Conservation (phyloP, 1,140 invertebrate genomes). For the Laodelphax striatellus region DNA sequence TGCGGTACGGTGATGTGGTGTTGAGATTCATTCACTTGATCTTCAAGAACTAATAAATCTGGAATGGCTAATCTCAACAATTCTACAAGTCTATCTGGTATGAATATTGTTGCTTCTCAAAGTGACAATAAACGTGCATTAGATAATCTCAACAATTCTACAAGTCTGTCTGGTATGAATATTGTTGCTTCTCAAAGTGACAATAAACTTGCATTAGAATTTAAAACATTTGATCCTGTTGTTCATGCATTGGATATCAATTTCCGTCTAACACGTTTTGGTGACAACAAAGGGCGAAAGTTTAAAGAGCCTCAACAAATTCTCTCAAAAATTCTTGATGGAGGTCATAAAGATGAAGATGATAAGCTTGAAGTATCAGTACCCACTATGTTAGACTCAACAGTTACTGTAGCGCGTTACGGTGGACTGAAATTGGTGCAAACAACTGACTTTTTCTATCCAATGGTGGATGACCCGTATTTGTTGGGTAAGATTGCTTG, state of each 20-base stretch:
- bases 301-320: constrained; percentile 98
- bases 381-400: constrained; percentile 71
- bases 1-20: too few species aligned
- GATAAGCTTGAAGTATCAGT: constrained; percentile 68
- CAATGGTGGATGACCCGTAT: constrained; percentile 95
- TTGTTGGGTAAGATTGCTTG: constrained; percentile 95
- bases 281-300: constrained; percentile 96
- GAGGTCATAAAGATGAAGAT: constrained; percentile 77
- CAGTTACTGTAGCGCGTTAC: constrained; percentile 80
- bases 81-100: too few species aligned
- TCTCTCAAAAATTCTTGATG: constrained; percentile 88
- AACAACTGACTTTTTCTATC: constrained; percentile 98
- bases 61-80: too few species aligned
- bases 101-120: too few species aligned
- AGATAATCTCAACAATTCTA: too few species aligned
- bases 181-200: too few species aligned
- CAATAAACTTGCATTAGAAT: constrained; percentile 47
- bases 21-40: too few species aligned
- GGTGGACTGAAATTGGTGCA: constrained; percentile 89
- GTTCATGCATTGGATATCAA: constrained; percentile 86
- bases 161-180: too few species aligned
- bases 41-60: too few species aligned
- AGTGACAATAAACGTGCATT: constrained; percentile 40
- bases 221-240: constrained; percentile 84
- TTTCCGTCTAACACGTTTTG: constrained; percentile 92